Base-by-base conservation (phyloP, 2,113 vertebrate genomes). In the Coryphaenoides rupestris region DNA sequence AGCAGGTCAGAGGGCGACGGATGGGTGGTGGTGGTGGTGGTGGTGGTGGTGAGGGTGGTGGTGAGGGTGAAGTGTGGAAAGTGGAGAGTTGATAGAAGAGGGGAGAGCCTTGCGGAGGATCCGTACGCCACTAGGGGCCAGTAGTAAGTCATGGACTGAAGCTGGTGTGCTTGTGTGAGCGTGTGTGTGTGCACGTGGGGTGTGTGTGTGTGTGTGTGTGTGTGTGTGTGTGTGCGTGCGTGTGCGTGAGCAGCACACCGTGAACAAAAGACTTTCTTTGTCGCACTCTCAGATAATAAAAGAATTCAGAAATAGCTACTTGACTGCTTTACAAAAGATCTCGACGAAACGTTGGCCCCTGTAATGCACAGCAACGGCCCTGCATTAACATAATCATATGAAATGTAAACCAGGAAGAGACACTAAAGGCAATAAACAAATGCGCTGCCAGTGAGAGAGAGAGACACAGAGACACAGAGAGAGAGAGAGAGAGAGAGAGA, bases 191-290 rank as follows among this genome's bases (percentile, higher is more conserved):
- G 58, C 19, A 33, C 21, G 28, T 21, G 58, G 2, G 12, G 60
- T 69, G 10, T 64, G 55, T 60, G 62, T 70, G 61, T 60, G 19
- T 61, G 60, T 72, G 10, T 64, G 58, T 60, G 62, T 70, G 61
- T 58, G 63, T 65, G 68, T 62, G 23, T 71, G 66, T 65, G 66
- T 53, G 62, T 69, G 76, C 19, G 26, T 60, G 68, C 9, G 56
- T 47, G 85, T 86, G 80, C 87, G 81, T 89, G 87, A 82, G 89
- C 84, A 79, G 84, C 85, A 88, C 89, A 91, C 82, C 88, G 81
- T 80, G 93, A 96, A 98, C 95, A 98, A 98, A 96, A 96, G 95
- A 90, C 92, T 92, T 96, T 96, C 91, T 95, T 94, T 96, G 89
- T 92, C 91, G 87, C 89, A 82, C 83, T 88, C 87, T 84, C 78